Base-by-base conservation (phyloP, 1,140 invertebrate genomes). In the Theocolax elegans region DNA sequence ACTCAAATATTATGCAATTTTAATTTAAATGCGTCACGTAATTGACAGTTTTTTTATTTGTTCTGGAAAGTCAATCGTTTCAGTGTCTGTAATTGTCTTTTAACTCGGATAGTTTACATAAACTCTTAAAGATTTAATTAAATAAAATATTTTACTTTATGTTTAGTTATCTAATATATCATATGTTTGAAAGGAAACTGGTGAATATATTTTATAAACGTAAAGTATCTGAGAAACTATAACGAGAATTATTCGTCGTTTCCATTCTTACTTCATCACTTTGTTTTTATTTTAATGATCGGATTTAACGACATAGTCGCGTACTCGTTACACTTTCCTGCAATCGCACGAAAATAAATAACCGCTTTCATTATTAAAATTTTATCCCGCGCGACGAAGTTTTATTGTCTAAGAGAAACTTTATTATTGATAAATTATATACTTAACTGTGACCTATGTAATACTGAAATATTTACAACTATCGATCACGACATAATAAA, bases 401-500 rank as follows among this genome's bases (percentile, higher is more conserved):
- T 38, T 53, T 31, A 7, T 21, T 65, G 8, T 35, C 48, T 35
- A 38, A 48, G 8, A 31, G 7, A 42, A 40, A 25, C 27, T 65
- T 65, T 42, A 42, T 65, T 29, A 17, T 54, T 54, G 23, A 65
- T 54, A 54, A 54, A 54, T 65, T 42, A 35, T 25, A 1, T 8
- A 21, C 29, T n/a, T n/a, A n/a, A n/a, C 15, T 19, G n/a, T 46
- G 44, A 62, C 8, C 58, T 17, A 7, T 13, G 58, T 48, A 63
- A 48, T 19, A 12, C 8, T 21, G 6, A 51, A n/a, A n/a, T n/a
- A 54, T 46, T 66, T 66, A 66, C 19, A 56, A 31, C 25, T 19
- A 44, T 31, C 38, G 35, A 54, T 66, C 51, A n/a, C 3, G 21
- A 51, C n/a, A n/a, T n/a, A 35, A 35, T 35, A 35, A 35, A 35